Evolutionary conservation across 2,113 vertebrate species (phyloP).

Genomic region (Cynocephalus volans): DNA sequence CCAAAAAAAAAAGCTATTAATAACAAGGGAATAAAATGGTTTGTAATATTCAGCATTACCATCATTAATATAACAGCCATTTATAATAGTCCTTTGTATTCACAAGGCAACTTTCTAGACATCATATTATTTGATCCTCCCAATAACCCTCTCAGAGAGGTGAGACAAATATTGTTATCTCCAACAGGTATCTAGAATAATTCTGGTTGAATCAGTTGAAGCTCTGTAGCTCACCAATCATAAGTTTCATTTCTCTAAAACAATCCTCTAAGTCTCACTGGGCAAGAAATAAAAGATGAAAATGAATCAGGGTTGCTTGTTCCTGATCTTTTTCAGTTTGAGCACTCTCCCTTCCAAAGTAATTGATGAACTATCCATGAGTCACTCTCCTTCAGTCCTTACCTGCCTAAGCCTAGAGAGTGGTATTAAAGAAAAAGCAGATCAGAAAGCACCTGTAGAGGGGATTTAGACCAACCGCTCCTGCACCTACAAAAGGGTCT

Average conservation of each 20-base stretch:
- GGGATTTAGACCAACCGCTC: background rate
- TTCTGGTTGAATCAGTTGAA: background rate
- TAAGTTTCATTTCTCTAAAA: constrained; percentile 14
- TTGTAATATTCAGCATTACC: background rate
- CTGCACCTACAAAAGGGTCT: background rate
- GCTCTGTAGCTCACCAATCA: background rate
- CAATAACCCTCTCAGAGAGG: background rate
- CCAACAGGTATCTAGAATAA: background rate
- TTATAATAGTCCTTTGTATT: background rate
- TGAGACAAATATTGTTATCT: background rate
- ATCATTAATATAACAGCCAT: background rate
- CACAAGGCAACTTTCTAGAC: background rate
- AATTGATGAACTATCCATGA: background rate
- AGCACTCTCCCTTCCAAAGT: background rate
- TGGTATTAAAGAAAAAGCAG: background rate
- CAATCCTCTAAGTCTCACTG: background rate
- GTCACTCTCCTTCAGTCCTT: background rate
- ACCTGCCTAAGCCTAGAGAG: background rate
- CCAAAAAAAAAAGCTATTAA: background rate
- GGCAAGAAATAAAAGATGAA: background rate
- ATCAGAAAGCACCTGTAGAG: background rate
- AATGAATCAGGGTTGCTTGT: background rate
- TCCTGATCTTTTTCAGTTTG: background rate
- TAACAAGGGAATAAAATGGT: background rate
- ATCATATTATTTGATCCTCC: background rate